Percentiles rank a stretch among this genome's conserved stretches.
These are phyloP conservation scores for Stegodyphus dumicola DNA, from an alignment of 1,140 invertebrate species.

Conservation along the genomic window DNA sequence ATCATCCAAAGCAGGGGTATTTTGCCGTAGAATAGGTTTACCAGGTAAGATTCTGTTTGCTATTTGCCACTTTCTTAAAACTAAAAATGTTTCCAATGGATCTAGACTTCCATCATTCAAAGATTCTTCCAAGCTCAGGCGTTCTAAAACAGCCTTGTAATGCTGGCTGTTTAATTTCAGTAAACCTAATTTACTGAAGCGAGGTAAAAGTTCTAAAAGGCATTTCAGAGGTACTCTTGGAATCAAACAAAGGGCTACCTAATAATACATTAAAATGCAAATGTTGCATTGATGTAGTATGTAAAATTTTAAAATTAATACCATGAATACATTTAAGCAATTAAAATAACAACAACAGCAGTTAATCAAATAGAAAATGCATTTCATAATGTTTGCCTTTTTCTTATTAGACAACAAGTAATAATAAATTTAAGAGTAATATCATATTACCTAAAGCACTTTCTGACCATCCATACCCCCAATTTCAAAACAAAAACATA, in stretches of 20 bases:
- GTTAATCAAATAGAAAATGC: too few relatives aligned
- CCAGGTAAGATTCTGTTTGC: constrained; percentile 7
- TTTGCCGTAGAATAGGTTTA: constrained; percentile 63
- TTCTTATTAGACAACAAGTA: too few relatives aligned
- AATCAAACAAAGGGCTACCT: constrained; percentile 76
- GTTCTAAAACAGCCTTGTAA: constrained; percentile 68
- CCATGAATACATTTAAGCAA: too few relatives aligned
- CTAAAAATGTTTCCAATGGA: constrained; percentile 73
- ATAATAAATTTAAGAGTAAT: too few relatives aligned
- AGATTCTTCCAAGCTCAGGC: constrained; percentile 68
- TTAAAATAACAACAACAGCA: too few relatives aligned
- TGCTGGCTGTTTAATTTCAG: constrained; percentile 69
- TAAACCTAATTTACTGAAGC: constrained; percentile 75
- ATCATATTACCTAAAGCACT: too few relatives aligned
- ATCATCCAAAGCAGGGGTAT: constrained; percentile 65
- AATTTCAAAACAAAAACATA: too few relatives aligned
- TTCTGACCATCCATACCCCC: too few relatives aligned
- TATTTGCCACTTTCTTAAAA: constrained; percentile 62
- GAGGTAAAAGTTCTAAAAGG: constrained; percentile 74
- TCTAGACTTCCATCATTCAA: constrained; percentile 72
- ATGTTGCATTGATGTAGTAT: too few relatives aligned
- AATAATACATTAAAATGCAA: constrained; percentile 20
- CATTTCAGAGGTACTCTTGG: constrained; percentile 73
- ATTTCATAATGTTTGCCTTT: too few relatives aligned
- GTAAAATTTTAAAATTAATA: too few relatives aligned